Evolutionary conservation across 1,140 invertebrate genomes (phyloP), one percentile per base, ranked within the genome.

Genomic region (Artemia franciscana): DNA sequence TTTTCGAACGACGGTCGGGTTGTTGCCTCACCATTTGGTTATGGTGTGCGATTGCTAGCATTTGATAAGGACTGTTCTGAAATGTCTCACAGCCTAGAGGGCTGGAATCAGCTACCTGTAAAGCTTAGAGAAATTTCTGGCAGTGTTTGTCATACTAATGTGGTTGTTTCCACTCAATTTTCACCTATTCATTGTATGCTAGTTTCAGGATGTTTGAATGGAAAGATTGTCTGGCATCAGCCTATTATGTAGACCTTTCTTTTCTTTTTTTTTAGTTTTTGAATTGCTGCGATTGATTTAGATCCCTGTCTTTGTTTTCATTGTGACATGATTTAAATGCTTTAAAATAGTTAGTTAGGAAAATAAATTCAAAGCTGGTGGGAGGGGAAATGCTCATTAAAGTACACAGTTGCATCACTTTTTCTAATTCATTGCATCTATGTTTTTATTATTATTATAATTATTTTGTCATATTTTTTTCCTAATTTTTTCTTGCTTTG

Each of bases 121-220:
- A 65, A 76, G 68, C 68, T 82, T 60, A 69, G 77, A 65, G 81
- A 88, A 70, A 69, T 91, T 24, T 79, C 80, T 1, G 80, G 79
- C 5, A 83, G 81, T 66, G 75, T 82, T 60, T 82, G 82, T 67
- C 90, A 93, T 69, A 75, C 79, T 24, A 84, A 89, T 68, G 82
- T 86, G 60, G 89, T 93, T n/a, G 81, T 93, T 23, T 86, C 87
- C 70, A 88, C 87, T 60, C 90, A 88, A 73, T 94, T 93, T 72
- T 91, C 85, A 60, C 90, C 90, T 0, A 79, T 78, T 5, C 84
- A 91, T 70, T 85, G 83, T 69, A 74, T 90, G 63, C 77, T 92
- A 5, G 90, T 91, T 3, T 88, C 87, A 5, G 90, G 90, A 12
- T 93, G 90, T 73, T 78, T 91, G 3, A 80, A 82, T 60, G 89